Percentiles rank a stretch among this genome's conserved stretches.
These are phyloP conservation scores for Phymastichus coffea DNA, from an alignment of 1,140 invertebrate genomes.

Conservation along the genomic window DNA sequence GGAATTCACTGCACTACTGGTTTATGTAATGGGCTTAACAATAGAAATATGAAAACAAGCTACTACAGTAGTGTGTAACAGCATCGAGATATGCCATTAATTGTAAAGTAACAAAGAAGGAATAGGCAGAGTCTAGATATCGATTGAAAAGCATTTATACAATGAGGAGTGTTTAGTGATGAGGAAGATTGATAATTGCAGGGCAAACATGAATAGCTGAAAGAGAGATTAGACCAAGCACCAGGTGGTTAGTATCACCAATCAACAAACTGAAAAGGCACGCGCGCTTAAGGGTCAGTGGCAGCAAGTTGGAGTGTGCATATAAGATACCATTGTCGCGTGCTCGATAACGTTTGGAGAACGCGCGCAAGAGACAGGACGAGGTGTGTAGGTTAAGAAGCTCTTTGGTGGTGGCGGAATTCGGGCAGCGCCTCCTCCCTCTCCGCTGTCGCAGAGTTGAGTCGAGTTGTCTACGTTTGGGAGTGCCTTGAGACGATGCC, in stretches of 20 bases:
- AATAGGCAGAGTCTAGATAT: too few relatives aligned
- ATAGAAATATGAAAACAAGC: too few relatives aligned
- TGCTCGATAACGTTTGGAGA: not conserved
- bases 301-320: not conserved
- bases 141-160: not conserved
- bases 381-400: slow-evolving; percentile 19
- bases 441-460: not conserved
- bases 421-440: slow-evolving; percentile 3
- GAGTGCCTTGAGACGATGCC: slow-evolving; percentile 4
- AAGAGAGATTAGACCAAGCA: not conserved
- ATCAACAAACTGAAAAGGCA: too few relatives aligned
- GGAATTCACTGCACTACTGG: too few relatives aligned
- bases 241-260: too few relatives aligned
- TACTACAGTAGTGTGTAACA: too few relatives aligned
- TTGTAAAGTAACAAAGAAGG: too few relatives aligned
- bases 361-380: slow-evolving; percentile 1
- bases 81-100: too few relatives aligned
- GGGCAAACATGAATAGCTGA: not conserved
- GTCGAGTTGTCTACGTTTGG: too few relatives aligned
- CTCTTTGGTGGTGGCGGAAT: not conserved
- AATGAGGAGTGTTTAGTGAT: not conserved
- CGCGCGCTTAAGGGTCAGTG: too few relatives aligned
- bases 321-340: slow-evolving; percentile 15
- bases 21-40: too few relatives aligned
- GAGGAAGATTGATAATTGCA: too few relatives aligned